Percentiles rank a stretch among this genome's conserved stretches.
These are phyloP conservation scores for Syritta pipiens DNA, from an alignment of 2,888 invertebrate species.

Conservation along the genomic window DNA sequence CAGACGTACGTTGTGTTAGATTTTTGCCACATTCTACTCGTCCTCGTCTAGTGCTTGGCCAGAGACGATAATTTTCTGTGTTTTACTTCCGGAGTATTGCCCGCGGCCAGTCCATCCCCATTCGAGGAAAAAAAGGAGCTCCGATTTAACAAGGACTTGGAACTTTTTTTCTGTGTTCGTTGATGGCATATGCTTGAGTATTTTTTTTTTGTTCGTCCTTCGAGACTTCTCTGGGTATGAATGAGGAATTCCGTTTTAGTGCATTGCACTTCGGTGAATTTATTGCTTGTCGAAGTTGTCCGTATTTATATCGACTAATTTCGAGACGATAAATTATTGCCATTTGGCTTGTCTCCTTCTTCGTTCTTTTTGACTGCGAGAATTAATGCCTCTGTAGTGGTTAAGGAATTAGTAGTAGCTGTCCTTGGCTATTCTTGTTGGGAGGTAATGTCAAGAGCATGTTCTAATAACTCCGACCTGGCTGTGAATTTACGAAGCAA, in stretches of 20 bases:
- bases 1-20: background rate
- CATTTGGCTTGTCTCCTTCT: constrained; percentile 55
- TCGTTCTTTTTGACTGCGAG: constrained; percentile 12
- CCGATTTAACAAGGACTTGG: constrained; percentile 46
- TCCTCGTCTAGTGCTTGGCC: constrained; percentile 39
- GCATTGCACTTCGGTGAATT: constrained; percentile 64
- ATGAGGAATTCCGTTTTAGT: constrained; percentile 61
- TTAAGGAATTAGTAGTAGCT: background rate
- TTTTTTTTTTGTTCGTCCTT: constrained; percentile 11
- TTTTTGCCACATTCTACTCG: constrained; percentile 21
- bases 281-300: constrained; percentile 69
- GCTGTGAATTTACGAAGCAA: no score
- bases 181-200: no score
- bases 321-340: constrained; percentile 64
- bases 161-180: no score
- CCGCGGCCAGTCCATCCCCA: constrained; percentile 55
- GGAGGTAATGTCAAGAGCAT: constrained; percentile 18
- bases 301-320: constrained; percentile 67
- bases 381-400: background rate
- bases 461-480: background rate
- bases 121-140: background rate
- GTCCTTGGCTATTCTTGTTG: background rate
- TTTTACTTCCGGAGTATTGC: constrained; percentile 72
- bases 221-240: constrained; percentile 17
- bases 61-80: constrained; percentile 70